Conservation (phyloP, 2,113 vertebrate species). For the Brachionichthys hirsutus region DNA sequence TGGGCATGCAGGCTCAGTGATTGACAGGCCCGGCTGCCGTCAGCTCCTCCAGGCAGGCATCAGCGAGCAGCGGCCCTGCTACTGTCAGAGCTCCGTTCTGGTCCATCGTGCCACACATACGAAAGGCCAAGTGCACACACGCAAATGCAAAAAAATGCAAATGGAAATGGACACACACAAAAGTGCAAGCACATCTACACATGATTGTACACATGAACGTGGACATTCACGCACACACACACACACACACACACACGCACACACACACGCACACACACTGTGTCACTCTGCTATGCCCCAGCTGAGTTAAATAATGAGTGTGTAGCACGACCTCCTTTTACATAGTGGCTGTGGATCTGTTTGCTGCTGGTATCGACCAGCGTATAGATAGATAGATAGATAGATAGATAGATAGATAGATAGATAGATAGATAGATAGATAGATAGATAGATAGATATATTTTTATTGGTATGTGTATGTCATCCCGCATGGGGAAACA, state of each 20-base stretch:
- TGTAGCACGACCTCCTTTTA: slow-evolving; percentile 67
- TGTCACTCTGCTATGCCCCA: slow-evolving; percentile 90
- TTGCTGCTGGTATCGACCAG: slow-evolving; percentile 46
- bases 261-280: slow-evolving; percentile 66
- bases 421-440: too few species aligned
- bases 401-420: too few species aligned
- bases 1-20: slow-evolving; percentile 76
- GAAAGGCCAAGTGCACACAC: slow-evolving; percentile 60
- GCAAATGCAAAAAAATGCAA: slow-evolving; percentile 61
- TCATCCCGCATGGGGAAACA: slow-evolving; percentile 47
- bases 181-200: slow-evolving; percentile 14
- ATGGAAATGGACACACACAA: slow-evolving; percentile 45
- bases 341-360: slow-evolving; percentile 45
- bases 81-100: slow-evolving; percentile 97
- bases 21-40: slow-evolving; percentile 92
- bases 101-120: slow-evolving; percentile 93
- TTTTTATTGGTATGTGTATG: too few species aligned
- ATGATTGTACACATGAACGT: not conserved
- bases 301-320: slow-evolving; percentile 96
- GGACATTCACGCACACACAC: slow-evolving; percentile 26
- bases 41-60: slow-evolving; percentile 85
- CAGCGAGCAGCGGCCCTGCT: slow-evolving; percentile 89
- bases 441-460: too few species aligned
- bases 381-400: too few species aligned
- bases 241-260: slow-evolving; percentile 53